Evolutionary conservation across 1,140 invertebrate genomes (phyloP), one percentile per base, ranked within the genome.

Genomic region (Amphibalanus amphitrite): DNA sequence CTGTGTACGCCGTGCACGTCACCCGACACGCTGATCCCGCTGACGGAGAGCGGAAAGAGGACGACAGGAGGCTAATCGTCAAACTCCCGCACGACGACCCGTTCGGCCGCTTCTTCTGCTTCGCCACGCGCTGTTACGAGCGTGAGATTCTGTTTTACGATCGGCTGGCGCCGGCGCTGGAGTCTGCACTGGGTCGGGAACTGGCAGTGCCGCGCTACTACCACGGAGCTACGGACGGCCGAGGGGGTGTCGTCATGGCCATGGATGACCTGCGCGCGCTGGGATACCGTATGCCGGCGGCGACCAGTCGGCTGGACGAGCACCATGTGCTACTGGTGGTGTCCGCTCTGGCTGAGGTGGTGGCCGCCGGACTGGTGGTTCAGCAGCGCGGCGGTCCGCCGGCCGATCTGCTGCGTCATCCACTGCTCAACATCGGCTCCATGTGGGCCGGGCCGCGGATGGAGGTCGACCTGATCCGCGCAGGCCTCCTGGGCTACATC

Each of bases 1-100:
- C 65, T 26, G 65, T 67, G 65, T 67, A 67, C 28, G 65, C 65
- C 10, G 65, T 67, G 65, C 65, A 28, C 26, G 65, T 67, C 23
- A 28, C n/a, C 26, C 8, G n/a, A n/a, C n/a, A n/a, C n/a, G n/a
- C n/a, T n/a, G n/a, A n/a, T n/a, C n/a, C n/a, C n/a, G n/a, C n/a
- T n/a, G n/a, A n/a, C n/a, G n/a, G n/a, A n/a, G n/a, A n/a, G n/a
- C n/a, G n/a, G n/a, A n/a, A n/a, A n/a, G n/a, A n/a, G n/a, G n/a
- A n/a, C n/a, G n/a, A n/a, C n/a, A n/a, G 65, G 3, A 8, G 26
- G 10, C 65, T 67, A n/a, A 67, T 67, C 65, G 28, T 67, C 65
- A 67, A 67, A 28, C 65, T 67, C n/a, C 65, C 65, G 65, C 65
- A 67, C 28, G 26, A 67, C 65, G 65, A 67, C 65, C 28, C 28